Evolutionary conservation across 92 coral and sea anemone species (phyloP).

Genomic region (Paragorgia papillata): DNA sequence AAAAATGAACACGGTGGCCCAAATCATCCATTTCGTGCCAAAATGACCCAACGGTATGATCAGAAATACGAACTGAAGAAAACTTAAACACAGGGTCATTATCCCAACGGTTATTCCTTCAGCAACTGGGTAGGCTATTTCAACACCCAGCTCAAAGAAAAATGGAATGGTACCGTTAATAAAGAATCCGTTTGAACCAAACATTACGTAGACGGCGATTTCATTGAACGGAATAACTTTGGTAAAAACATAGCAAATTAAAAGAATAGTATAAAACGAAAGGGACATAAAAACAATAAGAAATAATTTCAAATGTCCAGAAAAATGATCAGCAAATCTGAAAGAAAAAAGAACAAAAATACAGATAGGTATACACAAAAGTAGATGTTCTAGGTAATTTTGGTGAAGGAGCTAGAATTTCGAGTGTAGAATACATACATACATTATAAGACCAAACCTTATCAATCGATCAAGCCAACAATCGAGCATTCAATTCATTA

Average conservation of each 20-base stretch:
- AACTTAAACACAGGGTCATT: slow-evolving; percentile 72
- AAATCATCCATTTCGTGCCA: slow-evolving; percentile 95
- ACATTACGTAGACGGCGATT: slow-evolving; percentile 66
- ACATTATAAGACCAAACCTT: no score
- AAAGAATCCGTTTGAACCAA: slow-evolving; percentile 68
- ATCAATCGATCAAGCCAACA: no score
- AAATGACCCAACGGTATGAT: slow-evolving; percentile 85
- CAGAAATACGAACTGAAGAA: slow-evolving; percentile 77
- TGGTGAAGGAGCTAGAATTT: no score
- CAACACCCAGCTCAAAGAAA: slow-evolving; percentile 86
- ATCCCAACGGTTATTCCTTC: no score
- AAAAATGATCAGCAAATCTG: slow-evolving; percentile 91
- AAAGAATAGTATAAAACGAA: slow-evolving; percentile 70
- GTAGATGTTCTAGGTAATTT: no score
- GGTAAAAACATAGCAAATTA: slow-evolving; percentile 84
- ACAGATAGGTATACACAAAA: no score
- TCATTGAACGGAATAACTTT: slow-evolving; percentile 78
- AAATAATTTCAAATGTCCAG: slow-evolving; percentile 72
- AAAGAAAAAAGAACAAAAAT: not conserved
- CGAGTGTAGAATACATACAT: no score
- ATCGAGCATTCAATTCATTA: no score
- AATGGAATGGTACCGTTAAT: slow-evolving; percentile 78
- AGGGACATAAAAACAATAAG: slow-evolving; percentile 71
- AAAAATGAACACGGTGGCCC: slow-evolving; percentile 82
- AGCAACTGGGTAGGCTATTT: slow-evolving; percentile 93